phyloP scores from a whole-genome alignment of 2,113 vertebrate species.

The Chauna torquata region DNA sequence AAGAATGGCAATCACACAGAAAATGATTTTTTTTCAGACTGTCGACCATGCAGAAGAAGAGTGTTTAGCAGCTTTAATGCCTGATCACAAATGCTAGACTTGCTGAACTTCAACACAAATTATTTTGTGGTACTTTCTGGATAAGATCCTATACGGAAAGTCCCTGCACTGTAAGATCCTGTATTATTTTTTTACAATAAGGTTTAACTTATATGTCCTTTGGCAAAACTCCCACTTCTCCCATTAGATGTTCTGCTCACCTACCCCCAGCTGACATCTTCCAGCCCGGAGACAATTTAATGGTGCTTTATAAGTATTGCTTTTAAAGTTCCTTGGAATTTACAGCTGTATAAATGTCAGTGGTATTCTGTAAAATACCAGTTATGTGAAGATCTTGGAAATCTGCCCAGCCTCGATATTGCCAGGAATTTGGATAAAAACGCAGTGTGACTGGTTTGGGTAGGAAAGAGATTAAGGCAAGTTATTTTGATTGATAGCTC shows the following conservation, averaged over 20 bases:
- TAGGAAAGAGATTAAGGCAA: not conserved
- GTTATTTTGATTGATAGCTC: not conserved
- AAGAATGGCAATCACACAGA: not conserved
- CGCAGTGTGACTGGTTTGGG: not conserved
- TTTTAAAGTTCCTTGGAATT: slow-evolving; percentile 12
- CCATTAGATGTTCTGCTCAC: not conserved
- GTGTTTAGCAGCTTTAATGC: not conserved
- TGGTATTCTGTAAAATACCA: not conserved
- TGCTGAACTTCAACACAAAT: not conserved
- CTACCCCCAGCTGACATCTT: not conserved
- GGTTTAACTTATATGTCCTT: not conserved
- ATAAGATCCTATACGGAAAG: not conserved
- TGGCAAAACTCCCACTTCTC: not conserved
- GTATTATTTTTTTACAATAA: not conserved
- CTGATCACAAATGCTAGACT: not conserved
- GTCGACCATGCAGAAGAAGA: not conserved
- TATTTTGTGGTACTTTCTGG: not conserved
- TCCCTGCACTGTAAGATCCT: not conserved
- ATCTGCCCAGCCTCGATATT: not conserved
- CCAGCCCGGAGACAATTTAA: not conserved
- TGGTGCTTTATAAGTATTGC: not conserved
- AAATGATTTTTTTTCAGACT: not conserved
- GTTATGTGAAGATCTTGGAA: not conserved
- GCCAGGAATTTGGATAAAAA: not conserved
- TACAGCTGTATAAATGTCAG: slow-evolving; percentile 30